A percentile compares a stretch with the other conserved stretches of the same genome.
These are phyloP conservation scores for Pterocles gutturalis DNA, from an alignment of 2,113 vertebrate species.

Conservation along the genomic window DNA sequence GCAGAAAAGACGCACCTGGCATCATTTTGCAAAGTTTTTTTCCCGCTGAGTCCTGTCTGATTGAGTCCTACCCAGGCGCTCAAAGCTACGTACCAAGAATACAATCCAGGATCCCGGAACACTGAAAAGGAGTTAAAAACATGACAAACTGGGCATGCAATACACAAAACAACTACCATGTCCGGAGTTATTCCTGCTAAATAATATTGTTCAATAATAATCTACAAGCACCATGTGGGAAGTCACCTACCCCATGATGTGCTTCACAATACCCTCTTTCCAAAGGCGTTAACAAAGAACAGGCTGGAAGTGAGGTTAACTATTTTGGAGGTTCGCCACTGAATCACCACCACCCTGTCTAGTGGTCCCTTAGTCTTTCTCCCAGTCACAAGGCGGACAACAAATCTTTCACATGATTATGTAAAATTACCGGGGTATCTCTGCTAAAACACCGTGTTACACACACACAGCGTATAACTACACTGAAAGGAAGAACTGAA, in stretches of 20 bases:
- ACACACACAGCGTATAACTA: neutral
- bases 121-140: neutral
- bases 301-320: neutral
- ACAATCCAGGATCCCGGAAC: neutral
- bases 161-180: neutral
- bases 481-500: neutral
- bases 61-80: neutral
- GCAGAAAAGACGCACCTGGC: neutral
- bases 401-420: neutral
- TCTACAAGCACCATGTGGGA: neutral
- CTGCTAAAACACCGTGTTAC: neutral
- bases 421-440: rapidly evolving
- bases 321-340: neutral
- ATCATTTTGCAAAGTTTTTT: neutral
- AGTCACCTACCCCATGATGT: neutral
- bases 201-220: neutral
- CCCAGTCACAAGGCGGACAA: neutral
- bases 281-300: neutral
- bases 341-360: neutral
- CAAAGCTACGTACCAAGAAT: neutral
- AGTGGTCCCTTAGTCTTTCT: neutral
- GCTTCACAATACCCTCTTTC: neutral
- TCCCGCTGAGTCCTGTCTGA: neutral
- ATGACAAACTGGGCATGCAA: neutral
- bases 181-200: neutral